Conservation (phyloP, 2,888 invertebrate species). For the Agonopterix heracliana region DNA sequence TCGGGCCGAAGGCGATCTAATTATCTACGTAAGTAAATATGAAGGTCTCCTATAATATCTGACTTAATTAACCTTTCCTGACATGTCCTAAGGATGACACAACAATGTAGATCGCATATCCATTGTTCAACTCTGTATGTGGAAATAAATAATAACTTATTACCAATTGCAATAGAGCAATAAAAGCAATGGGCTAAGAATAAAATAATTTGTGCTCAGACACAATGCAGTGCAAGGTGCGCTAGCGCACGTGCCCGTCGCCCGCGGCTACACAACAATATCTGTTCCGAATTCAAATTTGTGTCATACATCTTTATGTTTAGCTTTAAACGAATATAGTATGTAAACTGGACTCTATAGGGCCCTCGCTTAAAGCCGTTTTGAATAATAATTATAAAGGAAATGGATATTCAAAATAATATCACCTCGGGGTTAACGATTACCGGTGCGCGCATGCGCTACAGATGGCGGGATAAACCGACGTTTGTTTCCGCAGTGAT, state of each 20-base stretch:
- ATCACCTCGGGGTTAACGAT: conserved; percentile 77
- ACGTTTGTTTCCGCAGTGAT: conserved; percentile 77
- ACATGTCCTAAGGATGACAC: too few species aligned
- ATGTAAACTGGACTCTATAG: conserved; percentile 61
- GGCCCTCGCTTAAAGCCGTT: conserved; percentile 50
- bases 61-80: too few species aligned
- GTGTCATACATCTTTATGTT: conserved; percentile 71
- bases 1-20: too few species aligned
- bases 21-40: conserved; percentile 6
- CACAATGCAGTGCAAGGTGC: conserved; percentile 58
- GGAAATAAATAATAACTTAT: too few species aligned
- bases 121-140: too few species aligned
- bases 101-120: too few species aligned
- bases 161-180: neutral
- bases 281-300: conserved; percentile 69
- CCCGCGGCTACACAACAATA: conserved; percentile 59
- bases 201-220: conserved; percentile 8
- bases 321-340: conserved; percentile 37
- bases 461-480: conserved; percentile 74
- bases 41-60: neutral
- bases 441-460: conserved; percentile 71
- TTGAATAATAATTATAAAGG: conserved; percentile 67
- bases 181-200: conserved; percentile 5
- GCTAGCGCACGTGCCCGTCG: conserved; percentile 67
- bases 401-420: conserved; percentile 75